These are phyloP conservation scores for Tetropium fuscum DNA, from an alignment of 2,888 invertebrate species.

Conservation along the genomic window DNA sequence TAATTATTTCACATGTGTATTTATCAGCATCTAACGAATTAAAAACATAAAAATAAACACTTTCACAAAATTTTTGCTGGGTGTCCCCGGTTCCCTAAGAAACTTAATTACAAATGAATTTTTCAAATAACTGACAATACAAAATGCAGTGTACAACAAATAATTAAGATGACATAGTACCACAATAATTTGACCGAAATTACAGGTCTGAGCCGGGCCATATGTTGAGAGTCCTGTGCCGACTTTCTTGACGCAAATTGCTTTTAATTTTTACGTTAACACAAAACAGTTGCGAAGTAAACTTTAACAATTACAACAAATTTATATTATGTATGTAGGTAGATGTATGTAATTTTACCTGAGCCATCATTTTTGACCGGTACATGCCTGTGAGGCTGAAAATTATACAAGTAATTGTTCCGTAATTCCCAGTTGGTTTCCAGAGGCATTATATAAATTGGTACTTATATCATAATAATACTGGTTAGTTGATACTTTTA, in stretches of 20 bases:
- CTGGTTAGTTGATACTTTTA: constrained; percentile 9
- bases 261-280: constrained; percentile 8
- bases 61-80: not conserved
- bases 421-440: constrained; percentile 3
- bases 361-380: not conserved
- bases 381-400: not conserved
- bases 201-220: not conserved
- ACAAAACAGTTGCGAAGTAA: constrained; percentile 5
- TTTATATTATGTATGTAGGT: constrained; percentile 15
- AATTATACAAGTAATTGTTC: not conserved
- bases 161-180: constrained; percentile 9
- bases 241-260: constrained; percentile 17
- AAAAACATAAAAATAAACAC: not conserved
- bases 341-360: constrained; percentile 6
- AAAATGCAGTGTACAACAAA: not conserved
- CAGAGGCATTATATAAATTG: constrained; percentile 5
- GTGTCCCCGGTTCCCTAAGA: not conserved
- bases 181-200: not conserved
- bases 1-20: too few species aligned
- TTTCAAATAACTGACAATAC: not conserved
- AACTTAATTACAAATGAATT: not conserved
- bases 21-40: not conserved
- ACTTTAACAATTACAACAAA: constrained; percentile 20
- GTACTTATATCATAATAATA: not conserved
- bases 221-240: not conserved